These are phyloP conservation scores for Coccyzus lansbergi DNA, from an alignment of 2,797 vertebrate species.

Conservation along the genomic window DNA sequence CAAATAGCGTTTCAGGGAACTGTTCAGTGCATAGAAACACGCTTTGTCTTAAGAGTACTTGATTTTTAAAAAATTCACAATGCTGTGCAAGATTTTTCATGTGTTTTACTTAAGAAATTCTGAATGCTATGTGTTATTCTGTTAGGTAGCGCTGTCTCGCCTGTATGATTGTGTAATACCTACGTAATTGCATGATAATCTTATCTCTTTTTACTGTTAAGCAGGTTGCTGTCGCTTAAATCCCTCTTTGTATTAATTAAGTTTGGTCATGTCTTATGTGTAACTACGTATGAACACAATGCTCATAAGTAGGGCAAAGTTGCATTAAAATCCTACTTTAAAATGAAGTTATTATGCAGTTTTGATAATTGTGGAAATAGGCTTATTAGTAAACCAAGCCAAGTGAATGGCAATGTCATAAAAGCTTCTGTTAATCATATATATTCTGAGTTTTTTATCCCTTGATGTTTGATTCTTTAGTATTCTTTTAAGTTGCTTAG, in stretches of 20 bases:
- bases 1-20: background rate
- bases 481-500: background rate
- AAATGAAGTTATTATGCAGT: background rate
- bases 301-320: fast-evolving
- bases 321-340: background rate
- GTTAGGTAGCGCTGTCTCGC: background rate
- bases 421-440: background rate
- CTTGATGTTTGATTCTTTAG: background rate
- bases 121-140: background rate
- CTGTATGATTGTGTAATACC: background rate
- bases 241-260: background rate
- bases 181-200: background rate
- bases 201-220: background rate
- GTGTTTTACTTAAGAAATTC: background rate
- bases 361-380: background rate
- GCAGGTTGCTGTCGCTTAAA: background rate
- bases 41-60: background rate
- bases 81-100: background rate
- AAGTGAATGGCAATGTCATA: background rate
- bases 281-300: background rate
- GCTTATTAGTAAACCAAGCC: background rate
- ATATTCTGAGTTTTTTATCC: background rate
- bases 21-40: background rate
- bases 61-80: background rate
- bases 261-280: background rate